Evolutionary conservation across 2,888 invertebrate species (phyloP).

Genomic region (Sceliomorpha sp.): DNA sequence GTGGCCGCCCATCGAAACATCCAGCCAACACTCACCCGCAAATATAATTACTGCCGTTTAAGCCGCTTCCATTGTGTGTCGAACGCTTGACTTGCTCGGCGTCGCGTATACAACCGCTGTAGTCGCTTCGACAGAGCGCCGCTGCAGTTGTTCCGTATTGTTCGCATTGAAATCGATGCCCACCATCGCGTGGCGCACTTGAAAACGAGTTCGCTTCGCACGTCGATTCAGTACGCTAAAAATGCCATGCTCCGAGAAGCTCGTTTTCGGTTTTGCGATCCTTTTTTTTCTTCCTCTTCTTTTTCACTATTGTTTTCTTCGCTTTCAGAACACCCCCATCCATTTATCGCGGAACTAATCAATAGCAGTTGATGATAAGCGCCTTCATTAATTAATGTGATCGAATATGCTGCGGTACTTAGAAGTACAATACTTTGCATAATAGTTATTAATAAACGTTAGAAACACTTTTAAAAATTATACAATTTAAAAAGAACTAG

Average conservation of each 20-base stretch:
- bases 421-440: no score
- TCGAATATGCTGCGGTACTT: constrained; percentile 6
- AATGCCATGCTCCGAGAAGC: constrained; percentile 49
- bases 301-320: constrained; percentile 55
- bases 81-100: constrained; percentile 78
- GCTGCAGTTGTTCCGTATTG: constrained; percentile 65
- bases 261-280: constrained; percentile 45
- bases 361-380: constrained; percentile 48
- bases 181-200: constrained; percentile 48
- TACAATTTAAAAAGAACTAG: no score
- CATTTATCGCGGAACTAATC: constrained; percentile 53
- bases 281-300: constrained; percentile 53
- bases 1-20: constrained; percentile 55
- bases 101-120: constrained; percentile 56
- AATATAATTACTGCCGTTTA: constrained; percentile 80
- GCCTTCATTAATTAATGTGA: constrained; percentile 47
- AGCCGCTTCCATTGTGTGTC: constrained; percentile 76
- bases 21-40: constrained; percentile 72
- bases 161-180: constrained; percentile 76
- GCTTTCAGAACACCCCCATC: constrained; percentile 50
- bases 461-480: no score
- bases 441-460: no score
- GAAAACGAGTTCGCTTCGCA: constrained; percentile 56
- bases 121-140: constrained; percentile 48
- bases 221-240: constrained; percentile 35